phyloP scores from a whole-genome alignment of 1,140 invertebrate species.

The Pantala flavescens region DNA sequence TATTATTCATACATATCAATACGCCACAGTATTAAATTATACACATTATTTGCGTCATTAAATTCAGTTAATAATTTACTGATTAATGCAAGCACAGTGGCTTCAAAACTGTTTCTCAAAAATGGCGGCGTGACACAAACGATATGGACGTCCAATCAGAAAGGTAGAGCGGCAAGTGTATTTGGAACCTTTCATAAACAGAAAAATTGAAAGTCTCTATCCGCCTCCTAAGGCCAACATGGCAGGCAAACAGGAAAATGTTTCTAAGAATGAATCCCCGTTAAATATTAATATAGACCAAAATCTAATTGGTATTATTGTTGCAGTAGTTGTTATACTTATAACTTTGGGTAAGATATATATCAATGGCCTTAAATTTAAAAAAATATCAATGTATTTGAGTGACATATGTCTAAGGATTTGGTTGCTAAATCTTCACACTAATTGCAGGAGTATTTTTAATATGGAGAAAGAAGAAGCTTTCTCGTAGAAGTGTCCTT shows the following conservation, averaged over 20 bases:
- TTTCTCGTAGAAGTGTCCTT: slow-evolving; percentile 50
- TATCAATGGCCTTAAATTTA: slow-evolving; percentile 13
- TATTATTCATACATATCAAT: too few relatives aligned
- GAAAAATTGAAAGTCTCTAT: background rate
- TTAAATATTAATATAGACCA: background rate
- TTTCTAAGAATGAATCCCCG: background rate
- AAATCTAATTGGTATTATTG: slow-evolving; percentile 32
- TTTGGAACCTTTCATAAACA: too few relatives aligned
- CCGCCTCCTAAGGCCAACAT: background rate
- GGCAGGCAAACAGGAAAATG: background rate
- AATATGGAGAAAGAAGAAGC: slow-evolving; percentile 42
- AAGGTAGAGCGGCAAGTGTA: too few relatives aligned
- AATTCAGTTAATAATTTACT: too few relatives aligned
- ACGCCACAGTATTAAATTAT: too few relatives aligned
- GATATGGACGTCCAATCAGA: too few relatives aligned
- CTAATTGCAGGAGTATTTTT: slow-evolving; percentile 41
- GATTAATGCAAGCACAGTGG: too few relatives aligned
- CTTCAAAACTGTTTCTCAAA: too few relatives aligned
- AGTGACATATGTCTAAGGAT: slow-evolving; percentile 16
- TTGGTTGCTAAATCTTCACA: slow-evolving; percentile 30
- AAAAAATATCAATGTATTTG: slow-evolving; percentile 25
- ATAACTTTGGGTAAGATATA: slow-evolving; percentile 40
- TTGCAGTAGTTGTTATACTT: slow-evolving; percentile 39
- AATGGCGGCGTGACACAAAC: too few relatives aligned
- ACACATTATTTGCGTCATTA: too few relatives aligned